Evolutionary conservation across 2,113 vertebrate species (phyloP).

Genomic region (Macquaria ambigua): DNA sequence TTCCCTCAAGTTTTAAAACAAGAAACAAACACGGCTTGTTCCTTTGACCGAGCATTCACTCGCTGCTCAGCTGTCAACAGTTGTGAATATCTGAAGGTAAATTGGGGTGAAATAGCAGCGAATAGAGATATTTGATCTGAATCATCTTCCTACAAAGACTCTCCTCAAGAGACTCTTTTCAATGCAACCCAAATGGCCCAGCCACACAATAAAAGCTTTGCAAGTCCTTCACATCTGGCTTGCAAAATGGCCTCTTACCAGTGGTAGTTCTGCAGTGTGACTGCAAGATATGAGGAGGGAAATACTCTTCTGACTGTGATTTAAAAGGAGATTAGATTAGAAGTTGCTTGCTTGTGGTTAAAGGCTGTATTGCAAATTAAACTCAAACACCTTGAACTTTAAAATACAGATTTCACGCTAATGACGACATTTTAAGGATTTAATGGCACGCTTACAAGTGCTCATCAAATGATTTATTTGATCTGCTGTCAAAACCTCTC

Average conservation of each 20-base stretch:
- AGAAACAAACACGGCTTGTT: neutral
- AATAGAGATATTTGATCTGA: constrained; percentile 38
- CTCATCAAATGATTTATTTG: constrained; percentile 11
- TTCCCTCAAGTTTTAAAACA: constrained; percentile 1
- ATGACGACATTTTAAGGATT: neutral
- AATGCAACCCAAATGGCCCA: constrained; percentile 37
- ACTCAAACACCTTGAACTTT: neutral
- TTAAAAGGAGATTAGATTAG: neutral
- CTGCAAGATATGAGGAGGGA: constrained; percentile 1
- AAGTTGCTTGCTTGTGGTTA: neutral
- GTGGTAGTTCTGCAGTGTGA: constrained; percentile 6
- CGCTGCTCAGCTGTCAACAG: constrained; percentile 25
- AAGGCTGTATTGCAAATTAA: neutral
- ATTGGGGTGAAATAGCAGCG: constrained; percentile 2
- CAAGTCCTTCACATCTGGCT: constrained; percentile 51
- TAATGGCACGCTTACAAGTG: neutral
- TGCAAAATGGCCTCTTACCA: neutral
- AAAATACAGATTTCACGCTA: neutral
- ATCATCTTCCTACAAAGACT: constrained; percentile 31
- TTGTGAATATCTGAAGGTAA: constrained; percentile 14
- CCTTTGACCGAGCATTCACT: neutral
- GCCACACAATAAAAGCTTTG: constrained; percentile 23
- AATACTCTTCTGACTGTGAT: neutral
- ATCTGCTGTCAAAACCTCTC: neutral
- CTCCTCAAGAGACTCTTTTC: constrained; percentile 40